Evolutionary conservation across 2,113 vertebrate species (phyloP).

Genomic region (Cynopterus brachyotis): DNA sequence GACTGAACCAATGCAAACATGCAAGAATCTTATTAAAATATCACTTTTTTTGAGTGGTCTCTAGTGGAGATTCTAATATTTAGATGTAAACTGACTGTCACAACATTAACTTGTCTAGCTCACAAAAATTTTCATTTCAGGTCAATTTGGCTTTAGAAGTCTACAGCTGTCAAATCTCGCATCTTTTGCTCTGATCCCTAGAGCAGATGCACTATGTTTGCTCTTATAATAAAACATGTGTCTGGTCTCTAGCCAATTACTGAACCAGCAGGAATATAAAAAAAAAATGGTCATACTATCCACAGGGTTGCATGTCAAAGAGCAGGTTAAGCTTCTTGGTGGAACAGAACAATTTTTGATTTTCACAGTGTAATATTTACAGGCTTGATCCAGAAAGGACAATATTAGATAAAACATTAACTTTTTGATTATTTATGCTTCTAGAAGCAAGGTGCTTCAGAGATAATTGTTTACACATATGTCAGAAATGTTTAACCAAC

Average conservation of each 20-base stretch:
- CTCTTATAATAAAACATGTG: conserved; percentile 68
- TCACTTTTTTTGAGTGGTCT: conserved; percentile 17
- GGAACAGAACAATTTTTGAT: conserved; percentile 39
- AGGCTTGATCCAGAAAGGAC: not conserved
- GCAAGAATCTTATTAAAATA: conserved; percentile 72
- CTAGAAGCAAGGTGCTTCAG: not conserved
- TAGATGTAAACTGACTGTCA: conserved; percentile 71
- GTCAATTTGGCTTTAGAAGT: conserved; percentile 60
- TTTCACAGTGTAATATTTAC: not conserved
- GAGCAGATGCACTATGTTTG: conserved; percentile 76
- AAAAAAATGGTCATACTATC: conserved; percentile 66
- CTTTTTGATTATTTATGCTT: conserved; percentile 3
- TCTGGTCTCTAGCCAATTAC: conserved; percentile 76
- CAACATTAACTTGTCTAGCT: conserved; percentile 42
- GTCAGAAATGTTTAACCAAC: not conserved
- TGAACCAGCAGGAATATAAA: conserved; percentile 64
- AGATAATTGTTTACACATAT: not conserved
- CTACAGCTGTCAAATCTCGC: conserved; percentile 55
- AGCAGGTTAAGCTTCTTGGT: conserved; percentile 58
- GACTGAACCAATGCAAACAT: conserved; percentile 54
- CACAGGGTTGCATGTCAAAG: conserved; percentile 67
- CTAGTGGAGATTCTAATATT: conserved; percentile 65
- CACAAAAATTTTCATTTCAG: conserved; percentile 63
- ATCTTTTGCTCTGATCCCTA: conserved; percentile 69
- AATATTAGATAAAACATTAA: not conserved